Evolutionary conservation across 2,888 invertebrate species (phyloP).

Genomic region (Eumerus sabulonum): DNA sequence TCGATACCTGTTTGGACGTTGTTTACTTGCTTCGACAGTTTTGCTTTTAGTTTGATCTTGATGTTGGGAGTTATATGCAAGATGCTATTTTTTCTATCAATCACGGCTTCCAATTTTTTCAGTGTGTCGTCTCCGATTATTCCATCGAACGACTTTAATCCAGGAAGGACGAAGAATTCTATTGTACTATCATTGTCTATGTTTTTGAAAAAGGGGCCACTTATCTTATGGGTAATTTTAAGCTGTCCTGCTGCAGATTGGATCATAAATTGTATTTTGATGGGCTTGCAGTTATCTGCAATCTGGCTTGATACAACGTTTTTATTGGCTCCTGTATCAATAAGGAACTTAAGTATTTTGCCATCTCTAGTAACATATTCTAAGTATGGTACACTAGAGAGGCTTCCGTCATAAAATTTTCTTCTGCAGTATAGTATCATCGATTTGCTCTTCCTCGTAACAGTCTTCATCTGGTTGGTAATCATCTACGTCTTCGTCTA

Average conservation of each 20-base stretch:
- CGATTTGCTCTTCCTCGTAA: not conserved
- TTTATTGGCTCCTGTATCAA: slow-evolving; percentile 14
- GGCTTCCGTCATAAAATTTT: slow-evolving; percentile 16
- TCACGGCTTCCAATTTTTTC: not conserved
- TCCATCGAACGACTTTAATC: slow-evolving; percentile 12
- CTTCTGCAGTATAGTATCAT: not conserved
- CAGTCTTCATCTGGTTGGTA: slow-evolving; percentile 6
- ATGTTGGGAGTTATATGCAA: not conserved
- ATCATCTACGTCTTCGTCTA: not conserved
- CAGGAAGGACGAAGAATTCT: slow-evolving; percentile 13
- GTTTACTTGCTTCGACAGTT: slow-evolving; percentile 2
- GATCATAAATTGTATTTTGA: slow-evolving; percentile 20
- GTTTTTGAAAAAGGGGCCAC: slow-evolving; percentile 11
- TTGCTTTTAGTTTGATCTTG: slow-evolving; percentile 2
- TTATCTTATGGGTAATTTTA: slow-evolving; percentile 3
- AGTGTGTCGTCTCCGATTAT: slow-evolving; percentile 7
- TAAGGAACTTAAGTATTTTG: slow-evolving; percentile 9
- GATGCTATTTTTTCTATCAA: slow-evolving; percentile 2
- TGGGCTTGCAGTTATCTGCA: slow-evolving; percentile 1
- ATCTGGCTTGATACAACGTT: slow-evolving; percentile 4
- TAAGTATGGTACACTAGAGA: slow-evolving; percentile 13
- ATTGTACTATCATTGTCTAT: slow-evolving; percentile 1
- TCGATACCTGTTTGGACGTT: not conserved
- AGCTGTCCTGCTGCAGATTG: slow-evolving; percentile 24
- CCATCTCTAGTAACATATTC: slow-evolving; percentile 22